A percentile compares a stretch with the other conserved stretches of the same genome.
These are phyloP conservation scores for Ibidorhyncha struthersii DNA, from an alignment of 2,113 vertebrate genomes.

Conservation along the genomic window DNA sequence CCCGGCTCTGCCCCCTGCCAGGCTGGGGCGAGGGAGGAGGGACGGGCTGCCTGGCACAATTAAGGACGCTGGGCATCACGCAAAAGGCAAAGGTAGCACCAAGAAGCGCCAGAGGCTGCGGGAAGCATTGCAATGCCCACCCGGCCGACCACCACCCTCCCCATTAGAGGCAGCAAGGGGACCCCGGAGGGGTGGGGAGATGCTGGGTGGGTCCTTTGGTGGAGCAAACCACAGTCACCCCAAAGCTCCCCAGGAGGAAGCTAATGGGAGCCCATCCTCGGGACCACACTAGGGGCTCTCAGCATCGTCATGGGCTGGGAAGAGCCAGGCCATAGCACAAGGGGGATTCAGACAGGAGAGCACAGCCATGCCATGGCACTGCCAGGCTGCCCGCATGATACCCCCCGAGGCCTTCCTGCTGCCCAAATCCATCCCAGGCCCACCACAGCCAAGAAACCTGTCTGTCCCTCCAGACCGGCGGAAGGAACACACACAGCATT, in stretches of 20 bases:
- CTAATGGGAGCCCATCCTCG: accelerated
- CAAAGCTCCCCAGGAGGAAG: background rate
- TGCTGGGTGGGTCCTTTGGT: background rate
- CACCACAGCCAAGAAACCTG: background rate
- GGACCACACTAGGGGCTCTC: background rate
- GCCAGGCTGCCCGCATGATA: background rate
- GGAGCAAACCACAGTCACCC: background rate
- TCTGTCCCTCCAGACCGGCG: too few species aligned
- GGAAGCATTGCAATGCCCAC: background rate
- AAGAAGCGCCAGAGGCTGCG: background rate
- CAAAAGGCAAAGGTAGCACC: constrained; percentile 58
- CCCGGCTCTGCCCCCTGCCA: background rate
- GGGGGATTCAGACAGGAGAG: background rate
- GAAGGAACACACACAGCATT: too few species aligned
- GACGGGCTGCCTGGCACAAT: background rate
- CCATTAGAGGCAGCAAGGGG: background rate
- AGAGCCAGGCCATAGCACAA: background rate
- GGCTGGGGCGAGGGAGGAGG: accelerated
- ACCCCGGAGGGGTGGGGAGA: background rate
- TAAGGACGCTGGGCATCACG: constrained; percentile 23
- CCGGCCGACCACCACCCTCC: background rate
- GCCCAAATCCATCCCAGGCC: background rate
- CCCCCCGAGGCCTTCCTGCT: background rate
- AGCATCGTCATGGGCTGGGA: background rate
- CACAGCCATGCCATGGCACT: background rate